Base-by-base conservation (phyloP, 2,113 vertebrate genomes). In the Phrynocephalus versicolor region DNA sequence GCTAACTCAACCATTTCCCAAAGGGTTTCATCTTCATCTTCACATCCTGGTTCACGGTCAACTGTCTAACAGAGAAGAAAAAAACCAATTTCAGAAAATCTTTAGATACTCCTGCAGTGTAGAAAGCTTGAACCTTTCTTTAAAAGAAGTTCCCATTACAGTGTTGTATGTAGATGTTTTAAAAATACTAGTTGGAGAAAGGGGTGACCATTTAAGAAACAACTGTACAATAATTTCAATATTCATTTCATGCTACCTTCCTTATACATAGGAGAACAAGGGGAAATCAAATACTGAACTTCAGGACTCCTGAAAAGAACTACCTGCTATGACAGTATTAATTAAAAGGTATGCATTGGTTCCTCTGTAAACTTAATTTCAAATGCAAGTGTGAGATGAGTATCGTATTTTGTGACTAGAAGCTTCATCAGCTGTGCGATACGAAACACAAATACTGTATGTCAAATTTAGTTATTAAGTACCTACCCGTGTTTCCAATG, bases 1-100 rank as follows among this genome's bases (percentile, higher is more conserved):
- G 98, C 97, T 69, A 98, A 91, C 39, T 99, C 98, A 81, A 98
- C 95, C 97, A 98, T 98, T 89, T 99, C 98, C 62, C 95, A 96
- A 71, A 99, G 96, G 65, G 97, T 95, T 83, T 99, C 98, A 0
- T 99, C 98, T 0, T 99, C 98, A 1, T 99, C 98, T 8, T 96
- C 90, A 0, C 96, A 96, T 35, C 96, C 96, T 39, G 97, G 96
- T 85, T 97, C 97, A n/a, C 95, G 98, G 16, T 97, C 93, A 69
- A 98, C 98, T 0, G 93, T 92, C 98, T 99, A 94, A 81, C 45
- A 0, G 64, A 92, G 33, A 71, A 92, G 57, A 88, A 30, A 65
- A 25, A 65, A 3, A 64, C n/a, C n/a, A n/a, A 51, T 51, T 5
- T 51, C 45, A 51, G n/a, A n/a, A 51, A 5, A 51, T 51, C 13